Percentiles rank a stretch among this genome's conserved stretches.
phyloP scores from a whole-genome alignment of 64 coral and sea anemone species.

The Porites lutea region DNA sequence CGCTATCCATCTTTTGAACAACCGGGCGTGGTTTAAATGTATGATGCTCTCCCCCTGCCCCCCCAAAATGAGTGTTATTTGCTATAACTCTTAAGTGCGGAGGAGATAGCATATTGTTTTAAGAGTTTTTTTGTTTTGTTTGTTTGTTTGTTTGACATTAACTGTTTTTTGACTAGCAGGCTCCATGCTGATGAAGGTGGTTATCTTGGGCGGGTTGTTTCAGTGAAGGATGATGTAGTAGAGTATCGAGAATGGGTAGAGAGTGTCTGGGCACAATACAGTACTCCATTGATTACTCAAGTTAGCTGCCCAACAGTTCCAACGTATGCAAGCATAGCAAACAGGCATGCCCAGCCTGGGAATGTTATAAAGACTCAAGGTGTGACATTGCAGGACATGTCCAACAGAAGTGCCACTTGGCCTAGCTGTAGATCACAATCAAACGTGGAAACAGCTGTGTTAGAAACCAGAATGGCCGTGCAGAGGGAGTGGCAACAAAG shows the following conservation, averaged over 20 bases:
- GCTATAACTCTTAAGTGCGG: no score
- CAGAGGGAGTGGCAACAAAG: conserved; percentile 5
- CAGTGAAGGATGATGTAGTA: conserved; percentile 28
- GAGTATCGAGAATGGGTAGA: conserved; percentile 70
- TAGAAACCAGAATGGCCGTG: not conserved
- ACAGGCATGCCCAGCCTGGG: conserved; percentile 6
- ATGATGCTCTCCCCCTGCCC: no score
- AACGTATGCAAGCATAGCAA: conserved; percentile 75
- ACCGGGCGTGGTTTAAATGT: no score
- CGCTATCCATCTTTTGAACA: no score
- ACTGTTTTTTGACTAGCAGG: not conserved
- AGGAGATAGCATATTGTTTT: no score
- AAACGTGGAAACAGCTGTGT: conserved; percentile 6
- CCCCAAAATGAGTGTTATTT: no score
- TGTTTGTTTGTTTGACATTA: no score
- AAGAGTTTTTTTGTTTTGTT: no score
- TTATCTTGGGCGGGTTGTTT: conserved; percentile 58
- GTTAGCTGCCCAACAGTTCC: conserved; percentile 1
- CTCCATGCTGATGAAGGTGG: not conserved
- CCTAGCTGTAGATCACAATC: conserved; percentile 22
- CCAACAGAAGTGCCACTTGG: conserved; percentile 1
- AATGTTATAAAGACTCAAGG: not conserved
- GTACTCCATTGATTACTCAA: conserved; percentile 5
- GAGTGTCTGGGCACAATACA: conserved; percentile 8
- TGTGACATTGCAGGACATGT: not conserved